Conservation (phyloP, 1,140 invertebrate species). For the Eueides isabella region DNA sequence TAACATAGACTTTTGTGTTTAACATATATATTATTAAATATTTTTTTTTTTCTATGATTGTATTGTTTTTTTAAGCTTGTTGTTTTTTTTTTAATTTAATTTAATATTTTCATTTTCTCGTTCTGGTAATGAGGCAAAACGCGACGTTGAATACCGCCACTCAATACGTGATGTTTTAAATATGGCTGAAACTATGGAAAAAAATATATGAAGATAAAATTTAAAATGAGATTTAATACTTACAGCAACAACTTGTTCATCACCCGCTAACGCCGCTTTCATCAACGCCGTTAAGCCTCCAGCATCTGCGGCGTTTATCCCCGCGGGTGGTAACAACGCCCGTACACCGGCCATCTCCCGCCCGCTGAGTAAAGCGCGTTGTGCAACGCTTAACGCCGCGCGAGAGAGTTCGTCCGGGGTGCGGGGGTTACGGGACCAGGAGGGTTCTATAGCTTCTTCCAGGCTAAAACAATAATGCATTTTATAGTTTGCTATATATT, state of each 20-base stretch:
- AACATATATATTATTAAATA: no score
- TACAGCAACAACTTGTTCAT: constrained; percentile 88
- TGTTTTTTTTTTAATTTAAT: no score
- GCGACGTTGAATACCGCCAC: no score
- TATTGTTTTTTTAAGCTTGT: no score
- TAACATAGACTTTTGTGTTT: no score
- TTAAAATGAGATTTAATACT: constrained; percentile 41
- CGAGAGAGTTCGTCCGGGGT: constrained; percentile 61
- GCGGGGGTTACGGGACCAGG: constrained; percentile 63
- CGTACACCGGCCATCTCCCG: constrained; percentile 54
- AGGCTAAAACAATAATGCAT: constrained; percentile 40
- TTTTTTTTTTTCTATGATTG: no score
- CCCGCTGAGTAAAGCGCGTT: constrained; percentile 90
- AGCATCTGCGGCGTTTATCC: constrained; percentile 89
- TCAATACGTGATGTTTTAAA: no score
- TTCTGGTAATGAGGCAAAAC: no score
- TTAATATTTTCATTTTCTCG: no score
- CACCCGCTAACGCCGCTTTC: constrained; percentile 90
- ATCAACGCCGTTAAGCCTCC: constrained; percentile 91
- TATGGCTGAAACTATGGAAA: no score
- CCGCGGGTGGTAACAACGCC: constrained; percentile 87
- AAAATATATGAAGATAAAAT: no score
- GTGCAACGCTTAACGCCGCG: constrained; percentile 90
- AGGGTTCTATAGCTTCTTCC: constrained; percentile 71
- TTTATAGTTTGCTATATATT: background rate